phyloP scores from a whole-genome alignment of 2,888 invertebrate genomes.

The Lepidonotus clava region DNA sequence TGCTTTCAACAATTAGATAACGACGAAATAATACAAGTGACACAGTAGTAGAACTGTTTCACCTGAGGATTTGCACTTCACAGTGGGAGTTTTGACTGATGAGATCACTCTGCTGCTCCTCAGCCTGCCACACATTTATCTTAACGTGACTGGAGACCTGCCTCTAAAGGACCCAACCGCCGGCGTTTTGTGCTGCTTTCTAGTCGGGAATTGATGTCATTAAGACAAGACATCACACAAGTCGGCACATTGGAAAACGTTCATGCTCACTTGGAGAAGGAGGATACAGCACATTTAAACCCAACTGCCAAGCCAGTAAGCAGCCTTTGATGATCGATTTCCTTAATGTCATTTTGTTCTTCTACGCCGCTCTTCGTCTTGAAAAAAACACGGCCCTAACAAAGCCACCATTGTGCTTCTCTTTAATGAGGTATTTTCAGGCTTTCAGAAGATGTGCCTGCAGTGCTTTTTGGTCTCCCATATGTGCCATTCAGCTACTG shows the following conservation, averaged over 20 bases:
- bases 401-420: conserved; percentile 18
- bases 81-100: not conserved
- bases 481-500: conserved; percentile 9
- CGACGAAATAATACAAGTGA: too few relatives aligned
- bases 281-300: conserved; percentile 32
- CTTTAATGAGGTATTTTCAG: conserved; percentile 47
- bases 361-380: conserved; percentile 5
- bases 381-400: conserved; percentile 18
- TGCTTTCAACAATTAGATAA: too few relatives aligned
- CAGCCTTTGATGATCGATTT: conserved; percentile 49
- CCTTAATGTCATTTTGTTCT: conserved; percentile 32
- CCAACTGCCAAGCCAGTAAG: conserved; percentile 11
- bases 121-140: not conserved
- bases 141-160: not conserved
- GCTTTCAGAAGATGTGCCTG: conserved; percentile 51
- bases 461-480: conserved; percentile 30
- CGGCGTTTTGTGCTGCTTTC: conserved; percentile 29
- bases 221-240: conserved; percentile 31
- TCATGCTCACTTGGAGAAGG: conserved; percentile 48
- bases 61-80: conserved; percentile 11
- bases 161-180: conserved; percentile 29
- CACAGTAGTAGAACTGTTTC: conserved; percentile 26
- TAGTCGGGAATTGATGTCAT: conserved; percentile 19
- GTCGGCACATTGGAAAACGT: not conserved
- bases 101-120: not conserved